Evolutionary conservation across 1,140 invertebrate genomes (phyloP).

Genomic region (Melanaphis sacchari): DNA sequence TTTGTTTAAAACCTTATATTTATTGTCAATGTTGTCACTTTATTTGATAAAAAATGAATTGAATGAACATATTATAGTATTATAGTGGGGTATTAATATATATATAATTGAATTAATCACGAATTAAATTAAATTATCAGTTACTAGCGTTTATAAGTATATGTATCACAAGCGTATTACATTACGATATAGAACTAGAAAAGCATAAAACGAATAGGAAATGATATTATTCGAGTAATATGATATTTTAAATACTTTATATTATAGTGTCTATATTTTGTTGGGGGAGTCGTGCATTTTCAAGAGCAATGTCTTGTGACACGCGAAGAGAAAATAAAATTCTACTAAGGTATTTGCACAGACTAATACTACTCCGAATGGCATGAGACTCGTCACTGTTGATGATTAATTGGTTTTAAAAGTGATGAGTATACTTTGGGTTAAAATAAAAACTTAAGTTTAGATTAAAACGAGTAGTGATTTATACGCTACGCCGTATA

Average conservation of each 20-base stretch:
- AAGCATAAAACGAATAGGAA: neutral
- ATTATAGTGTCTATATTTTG: neutral
- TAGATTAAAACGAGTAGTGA: neutral
- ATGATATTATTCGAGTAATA: neutral
- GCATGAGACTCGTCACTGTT: neutral
- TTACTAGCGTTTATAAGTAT: neutral
- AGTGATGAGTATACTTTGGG: neutral
- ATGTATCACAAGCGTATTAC: neutral
- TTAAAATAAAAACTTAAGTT: neutral
- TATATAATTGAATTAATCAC: neutral
- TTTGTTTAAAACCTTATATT: too few relatives aligned
- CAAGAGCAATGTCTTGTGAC: neutral
- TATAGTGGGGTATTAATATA: neutral
- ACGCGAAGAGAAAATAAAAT: neutral
- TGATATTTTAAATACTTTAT: neutral
- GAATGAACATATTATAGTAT: neutral
- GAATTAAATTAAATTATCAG: neutral
- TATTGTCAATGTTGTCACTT: neutral
- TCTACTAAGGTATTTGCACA: neutral
- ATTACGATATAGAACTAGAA: neutral
- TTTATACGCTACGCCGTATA: neutral
- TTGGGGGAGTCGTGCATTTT: neutral
- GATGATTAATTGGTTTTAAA: neutral
- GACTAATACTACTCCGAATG: neutral
- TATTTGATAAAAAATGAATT: neutral